Evolutionary conservation across 2,113 vertebrate species (phyloP).

Genomic region (Xyliphius kryptos): DNA sequence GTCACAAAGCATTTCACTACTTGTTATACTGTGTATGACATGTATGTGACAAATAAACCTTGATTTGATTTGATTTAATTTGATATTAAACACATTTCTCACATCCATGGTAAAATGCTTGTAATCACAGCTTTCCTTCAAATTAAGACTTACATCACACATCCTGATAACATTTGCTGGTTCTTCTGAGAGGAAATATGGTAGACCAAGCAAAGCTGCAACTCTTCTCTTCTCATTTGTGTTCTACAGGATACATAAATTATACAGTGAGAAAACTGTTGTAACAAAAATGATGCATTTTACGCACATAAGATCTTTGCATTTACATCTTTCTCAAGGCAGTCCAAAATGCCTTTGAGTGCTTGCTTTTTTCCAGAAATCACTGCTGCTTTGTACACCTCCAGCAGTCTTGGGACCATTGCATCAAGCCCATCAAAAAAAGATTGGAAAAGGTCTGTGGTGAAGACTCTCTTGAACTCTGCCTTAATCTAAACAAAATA

Average conservation of each 20-base stretch:
- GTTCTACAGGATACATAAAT: no score
- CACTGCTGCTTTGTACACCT: not conserved
- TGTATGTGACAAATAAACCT: no score
- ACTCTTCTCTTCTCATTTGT: no score
- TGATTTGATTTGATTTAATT: no score
- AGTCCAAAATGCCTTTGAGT: slow-evolving; percentile 5
- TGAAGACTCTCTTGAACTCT: not conserved
- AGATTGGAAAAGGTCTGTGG: not conserved
- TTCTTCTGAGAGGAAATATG: not conserved
- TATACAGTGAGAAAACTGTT: not conserved
- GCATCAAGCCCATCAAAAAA: not conserved
- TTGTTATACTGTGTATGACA: no score
- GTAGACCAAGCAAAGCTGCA: slow-evolving; percentile 9
- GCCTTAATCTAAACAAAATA: not conserved
- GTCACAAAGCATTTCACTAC: no score
- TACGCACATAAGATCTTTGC: no score
- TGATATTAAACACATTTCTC: no score
- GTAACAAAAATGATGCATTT: not conserved
- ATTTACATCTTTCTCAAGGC: not conserved
- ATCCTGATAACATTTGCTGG: not conserved
- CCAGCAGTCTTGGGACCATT: not conserved
- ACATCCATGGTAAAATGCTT: no score
- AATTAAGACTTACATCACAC: no score
- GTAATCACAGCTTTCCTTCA: no score
- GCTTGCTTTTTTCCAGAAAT: no score